Conservation (phyloP, 1,140 invertebrate species). For the Spodoptera litura region DNA sequence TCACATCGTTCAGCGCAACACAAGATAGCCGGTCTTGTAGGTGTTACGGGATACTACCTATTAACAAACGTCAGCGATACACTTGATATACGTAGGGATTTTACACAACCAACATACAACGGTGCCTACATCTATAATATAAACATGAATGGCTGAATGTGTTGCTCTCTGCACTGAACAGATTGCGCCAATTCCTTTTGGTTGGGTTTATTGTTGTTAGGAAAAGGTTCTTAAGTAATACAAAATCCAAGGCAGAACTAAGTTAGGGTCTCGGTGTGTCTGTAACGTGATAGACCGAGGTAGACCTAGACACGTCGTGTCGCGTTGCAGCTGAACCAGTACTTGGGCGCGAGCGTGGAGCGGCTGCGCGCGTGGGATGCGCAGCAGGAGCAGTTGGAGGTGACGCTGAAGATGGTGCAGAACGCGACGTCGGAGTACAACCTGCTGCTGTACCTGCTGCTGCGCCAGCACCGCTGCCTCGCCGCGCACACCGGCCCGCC, state of each 20-base stretch:
- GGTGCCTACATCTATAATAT: too few relatives aligned
- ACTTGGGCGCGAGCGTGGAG: slow-evolving; percentile 65
- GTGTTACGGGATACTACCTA: too few relatives aligned
- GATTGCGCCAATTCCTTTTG: too few relatives aligned
- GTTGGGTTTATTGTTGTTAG: too few relatives aligned
- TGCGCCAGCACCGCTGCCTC: slow-evolving; percentile 66
- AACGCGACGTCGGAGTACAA: slow-evolving; percentile 77
- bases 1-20: background rate
- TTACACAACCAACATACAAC: too few relatives aligned
- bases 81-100: too few relatives aligned
- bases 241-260: too few relatives aligned
- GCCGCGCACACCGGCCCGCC: slow-evolving; percentile 51
- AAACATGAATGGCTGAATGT: too few relatives aligned
- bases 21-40: too few relatives aligned
- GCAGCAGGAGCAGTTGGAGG: slow-evolving; percentile 74
- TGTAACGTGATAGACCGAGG: background rate
- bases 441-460: slow-evolving; percentile 72
- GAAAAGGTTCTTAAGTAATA: too few relatives aligned
- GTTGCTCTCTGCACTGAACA: too few relatives aligned
- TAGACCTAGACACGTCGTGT: background rate
- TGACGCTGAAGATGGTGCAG: slow-evolving; percentile 67
- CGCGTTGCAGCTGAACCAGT: slow-evolving; percentile 66
- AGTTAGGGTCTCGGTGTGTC: background rate
- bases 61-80: too few relatives aligned
- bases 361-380: slow-evolving; percentile 70